Percentiles rank a stretch among this genome's conserved stretches.
phyloP scores from a whole-genome alignment of 2,113 vertebrate genomes.

The Microcebus murinus region DNA sequence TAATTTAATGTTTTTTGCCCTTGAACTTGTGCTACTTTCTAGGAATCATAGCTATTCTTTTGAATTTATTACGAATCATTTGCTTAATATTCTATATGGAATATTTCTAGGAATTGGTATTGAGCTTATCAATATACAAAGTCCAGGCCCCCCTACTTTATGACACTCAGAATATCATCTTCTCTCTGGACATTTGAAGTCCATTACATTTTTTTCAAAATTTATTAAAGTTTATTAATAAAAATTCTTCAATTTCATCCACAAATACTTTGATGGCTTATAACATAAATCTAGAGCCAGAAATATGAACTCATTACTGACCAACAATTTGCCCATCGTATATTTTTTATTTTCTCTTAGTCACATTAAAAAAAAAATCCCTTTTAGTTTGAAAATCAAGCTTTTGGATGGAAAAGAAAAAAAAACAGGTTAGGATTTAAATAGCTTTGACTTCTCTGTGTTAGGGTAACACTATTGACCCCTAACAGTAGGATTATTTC shows the following conservation, averaged over 20 bases:
- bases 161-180: neutral
- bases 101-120: conserved; percentile 16
- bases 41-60: neutral
- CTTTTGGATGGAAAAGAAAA: neutral
- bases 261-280: neutral
- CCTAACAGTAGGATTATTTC: neutral
- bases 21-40: conserved; percentile 14
- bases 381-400: neutral
- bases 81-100: conserved; percentile 36
- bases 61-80: conserved; percentile 35
- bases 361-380: neutral
- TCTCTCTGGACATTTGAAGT: neutral
- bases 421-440: neutral
- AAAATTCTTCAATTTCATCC: neutral
- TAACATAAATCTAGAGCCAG: neutral
- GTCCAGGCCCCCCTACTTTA: neutral
- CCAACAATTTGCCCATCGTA: neutral
- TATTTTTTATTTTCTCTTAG: conserved; percentile 41
- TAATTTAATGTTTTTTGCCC: conserved; percentile 14
- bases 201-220: neutral
- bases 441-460: neutral
- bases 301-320: neutral
- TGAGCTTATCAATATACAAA: neutral
- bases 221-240: neutral
- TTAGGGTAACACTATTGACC: neutral